phyloP scores from a whole-genome alignment of 1,140 invertebrate species.

The Leptoteleia sp. region DNA sequence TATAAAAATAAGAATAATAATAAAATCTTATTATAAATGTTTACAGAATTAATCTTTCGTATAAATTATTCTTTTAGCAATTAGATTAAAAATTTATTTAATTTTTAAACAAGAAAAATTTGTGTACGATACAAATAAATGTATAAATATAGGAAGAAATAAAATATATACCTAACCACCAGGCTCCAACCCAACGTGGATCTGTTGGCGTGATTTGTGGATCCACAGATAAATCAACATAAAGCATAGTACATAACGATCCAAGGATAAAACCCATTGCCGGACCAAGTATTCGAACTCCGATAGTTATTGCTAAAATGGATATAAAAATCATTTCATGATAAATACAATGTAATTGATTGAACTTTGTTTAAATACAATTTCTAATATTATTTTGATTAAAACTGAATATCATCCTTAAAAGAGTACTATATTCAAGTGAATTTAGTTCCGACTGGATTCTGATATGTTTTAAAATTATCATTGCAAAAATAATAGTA shows the following conservation, averaged over 20 bases:
- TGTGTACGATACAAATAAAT: not conserved
- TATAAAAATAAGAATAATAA: slow-evolving; percentile 1
- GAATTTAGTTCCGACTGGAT: too few relatives aligned
- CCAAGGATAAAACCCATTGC: slow-evolving; percentile 94
- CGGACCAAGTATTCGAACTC: slow-evolving; percentile 93
- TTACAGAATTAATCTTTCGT: too few relatives aligned
- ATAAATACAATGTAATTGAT: too few relatives aligned
- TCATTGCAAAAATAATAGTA: too few relatives aligned
- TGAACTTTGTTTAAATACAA: too few relatives aligned
- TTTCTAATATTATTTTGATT: too few relatives aligned
- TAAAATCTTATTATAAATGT: not conserved
- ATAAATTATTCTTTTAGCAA: too few relatives aligned
- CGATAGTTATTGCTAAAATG: slow-evolving; percentile 92
- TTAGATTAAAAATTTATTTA: too few relatives aligned
- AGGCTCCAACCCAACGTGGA: slow-evolving; percentile 94
- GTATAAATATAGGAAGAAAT: slow-evolving; percentile 3
- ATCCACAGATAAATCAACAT: slow-evolving; percentile 89
- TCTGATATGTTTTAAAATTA: too few relatives aligned
- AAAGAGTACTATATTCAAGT: too few relatives aligned
- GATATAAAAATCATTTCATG: slow-evolving; percentile 63
- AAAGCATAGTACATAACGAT: slow-evolving; percentile 93
- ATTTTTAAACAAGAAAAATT: not conserved
- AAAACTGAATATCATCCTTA: too few relatives aligned
- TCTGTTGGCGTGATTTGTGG: slow-evolving; percentile 90
- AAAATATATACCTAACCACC: slow-evolving; percentile 90